Evolutionary conservation across 2,888 invertebrate species (phyloP).

Genomic region (Macaria notata): DNA sequence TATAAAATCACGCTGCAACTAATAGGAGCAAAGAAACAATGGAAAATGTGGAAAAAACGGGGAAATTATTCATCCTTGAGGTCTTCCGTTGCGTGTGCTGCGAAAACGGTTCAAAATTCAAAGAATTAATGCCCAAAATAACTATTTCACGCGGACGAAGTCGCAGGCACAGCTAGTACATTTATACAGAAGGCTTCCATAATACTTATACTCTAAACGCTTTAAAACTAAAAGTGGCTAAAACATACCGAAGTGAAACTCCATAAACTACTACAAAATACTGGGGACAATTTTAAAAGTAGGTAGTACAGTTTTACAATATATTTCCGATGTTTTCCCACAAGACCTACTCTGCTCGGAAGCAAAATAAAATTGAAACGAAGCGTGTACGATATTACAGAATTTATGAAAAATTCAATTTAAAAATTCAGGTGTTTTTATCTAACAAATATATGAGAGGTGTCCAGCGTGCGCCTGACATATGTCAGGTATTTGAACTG

Average conservation of each 20-base stretch:
- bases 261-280: constrained; percentile 37
- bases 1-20: too few relatives aligned
- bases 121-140: too few relatives aligned
- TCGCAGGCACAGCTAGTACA: too few relatives aligned
- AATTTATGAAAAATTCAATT: constrained; percentile 48
- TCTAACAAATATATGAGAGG: constrained; percentile 4
- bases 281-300: constrained; percentile 40
- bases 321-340: constrained; percentile 38
- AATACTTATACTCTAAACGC: too few relatives aligned
- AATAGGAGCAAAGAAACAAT: too few relatives aligned
- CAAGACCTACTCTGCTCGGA: constrained; percentile 23
- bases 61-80: too few relatives aligned
- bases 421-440: constrained; percentile 19
- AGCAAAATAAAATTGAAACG: constrained; percentile 44
- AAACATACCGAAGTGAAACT: constrained; percentile 21
- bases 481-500: background rate
- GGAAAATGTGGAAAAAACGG: too few relatives aligned
- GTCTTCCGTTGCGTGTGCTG: too few relatives aligned
- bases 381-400: constrained; percentile 41
- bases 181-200: too few relatives aligned
- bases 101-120: too few relatives aligned
- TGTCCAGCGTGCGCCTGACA: constrained; percentile 1
- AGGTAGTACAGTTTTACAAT: constrained; percentile 39
- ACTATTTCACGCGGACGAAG: too few relatives aligned
- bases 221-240: constrained; percentile 47